Evolutionary conservation across 2,797 vertebrate genomes (phyloP).

Genomic region (Decapterus maruadsi): DNA sequence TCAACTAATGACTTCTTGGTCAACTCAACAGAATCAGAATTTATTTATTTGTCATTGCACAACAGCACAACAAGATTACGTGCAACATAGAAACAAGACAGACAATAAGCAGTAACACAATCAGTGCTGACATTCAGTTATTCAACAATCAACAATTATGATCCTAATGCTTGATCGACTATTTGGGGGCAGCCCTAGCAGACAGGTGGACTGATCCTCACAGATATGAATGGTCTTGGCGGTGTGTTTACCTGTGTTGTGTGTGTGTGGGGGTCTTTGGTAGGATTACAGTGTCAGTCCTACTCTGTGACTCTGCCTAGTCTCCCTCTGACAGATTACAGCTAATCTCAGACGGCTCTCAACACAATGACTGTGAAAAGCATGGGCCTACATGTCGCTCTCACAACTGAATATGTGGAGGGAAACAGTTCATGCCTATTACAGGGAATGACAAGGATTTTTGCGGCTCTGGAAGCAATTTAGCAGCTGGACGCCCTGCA

Average conservation of each 20-base stretch:
- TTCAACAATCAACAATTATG: too few relatives aligned
- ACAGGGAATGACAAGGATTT: neutral
- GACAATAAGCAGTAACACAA: too few relatives aligned
- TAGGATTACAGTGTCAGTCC: conserved; percentile 67
- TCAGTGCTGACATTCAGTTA: too few relatives aligned
- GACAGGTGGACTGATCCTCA: conserved; percentile 35
- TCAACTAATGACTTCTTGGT: too few relatives aligned
- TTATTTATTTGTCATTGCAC: too few relatives aligned
- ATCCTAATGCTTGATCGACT: too few relatives aligned
- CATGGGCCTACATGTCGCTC: neutral
- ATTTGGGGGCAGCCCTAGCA: neutral
- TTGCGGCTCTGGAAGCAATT: neutral
- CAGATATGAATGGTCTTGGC: conserved; percentile 49
- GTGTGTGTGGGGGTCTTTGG: conserved; percentile 51
- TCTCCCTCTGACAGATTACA: conserved; percentile 69
- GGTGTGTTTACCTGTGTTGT: conserved; percentile 38
- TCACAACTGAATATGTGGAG: conserved; percentile 1
- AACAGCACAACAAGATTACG: too few relatives aligned
- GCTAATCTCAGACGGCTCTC: conserved; percentile 68
- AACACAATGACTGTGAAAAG: conserved; percentile 39
- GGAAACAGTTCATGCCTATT: neutral
- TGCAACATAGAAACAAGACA: too few relatives aligned
- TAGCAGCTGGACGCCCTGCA: conserved; percentile 3
- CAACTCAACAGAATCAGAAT: too few relatives aligned
- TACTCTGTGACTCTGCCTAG: conserved; percentile 56